These are phyloP conservation scores for Scaptomyza polygonia DNA, from an alignment of 2,888 invertebrate genomes.

Conservation along the genomic window DNA sequence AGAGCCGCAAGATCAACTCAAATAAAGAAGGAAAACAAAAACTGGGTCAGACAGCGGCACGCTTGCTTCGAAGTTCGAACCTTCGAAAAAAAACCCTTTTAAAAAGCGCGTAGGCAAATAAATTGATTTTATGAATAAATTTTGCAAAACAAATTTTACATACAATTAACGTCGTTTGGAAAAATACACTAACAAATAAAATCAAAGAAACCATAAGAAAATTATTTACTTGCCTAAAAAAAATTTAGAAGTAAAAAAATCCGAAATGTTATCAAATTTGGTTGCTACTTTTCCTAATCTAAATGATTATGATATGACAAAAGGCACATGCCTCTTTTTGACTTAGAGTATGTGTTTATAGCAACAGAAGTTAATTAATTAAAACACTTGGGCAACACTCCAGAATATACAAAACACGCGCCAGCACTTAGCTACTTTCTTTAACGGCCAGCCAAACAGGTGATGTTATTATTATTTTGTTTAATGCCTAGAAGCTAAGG, in stretches of 20 bases:
- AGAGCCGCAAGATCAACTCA: slow-evolving; percentile 6
- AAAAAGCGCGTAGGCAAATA: slow-evolving; percentile 27
- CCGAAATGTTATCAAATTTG: background rate
- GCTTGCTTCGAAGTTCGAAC: slow-evolving; percentile 10
- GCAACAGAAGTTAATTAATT: slow-evolving; percentile 27
- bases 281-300: background rate
- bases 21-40: slow-evolving; percentile 17
- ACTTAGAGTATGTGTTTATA: slow-evolving; percentile 21
- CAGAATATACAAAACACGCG: slow-evolving; percentile 44
- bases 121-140: slow-evolving; percentile 20
- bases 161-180: background rate
- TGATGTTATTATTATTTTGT: background rate
- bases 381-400: slow-evolving; percentile 37
- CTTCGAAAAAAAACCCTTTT: slow-evolving; percentile 28
- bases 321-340: background rate
- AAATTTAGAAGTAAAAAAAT: no score
- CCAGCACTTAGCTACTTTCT: slow-evolving; percentile 60
- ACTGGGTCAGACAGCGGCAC: slow-evolving; percentile 52
- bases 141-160: background rate
- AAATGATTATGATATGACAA: background rate
- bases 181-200: slow-evolving; percentile 19
- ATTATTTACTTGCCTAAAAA: no score
- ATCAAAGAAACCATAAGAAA: background rate
- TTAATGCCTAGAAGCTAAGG: slow-evolving; percentile 10
- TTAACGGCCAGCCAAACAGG: slow-evolving; percentile 37